Conservation (phyloP, 2,797 vertebrate species). For the Orestias chungarensis region DNA sequence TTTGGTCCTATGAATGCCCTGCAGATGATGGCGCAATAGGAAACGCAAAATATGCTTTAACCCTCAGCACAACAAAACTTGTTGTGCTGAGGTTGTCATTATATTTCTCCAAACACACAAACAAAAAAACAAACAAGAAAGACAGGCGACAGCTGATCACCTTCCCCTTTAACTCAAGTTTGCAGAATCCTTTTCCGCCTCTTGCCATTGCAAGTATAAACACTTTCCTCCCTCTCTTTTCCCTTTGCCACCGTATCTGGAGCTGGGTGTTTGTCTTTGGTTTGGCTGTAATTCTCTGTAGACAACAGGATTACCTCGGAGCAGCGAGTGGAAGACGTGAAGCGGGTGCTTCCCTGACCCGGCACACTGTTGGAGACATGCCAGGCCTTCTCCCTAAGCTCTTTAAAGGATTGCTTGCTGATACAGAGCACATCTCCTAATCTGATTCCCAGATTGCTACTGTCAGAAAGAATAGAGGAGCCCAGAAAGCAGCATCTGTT, state of each 20-base stretch:
- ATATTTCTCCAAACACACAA: background rate
- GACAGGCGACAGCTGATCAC: slow-evolving; percentile 12
- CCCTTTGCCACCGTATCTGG: slow-evolving; percentile 11
- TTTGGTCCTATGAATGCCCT: too few relatives aligned
- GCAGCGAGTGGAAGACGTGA: slow-evolving; percentile 35
- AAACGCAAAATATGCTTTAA: too few relatives aligned
- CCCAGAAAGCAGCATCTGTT: slow-evolving; percentile 58
- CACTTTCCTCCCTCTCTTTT: slow-evolving; percentile 18
- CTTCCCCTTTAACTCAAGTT: background rate
- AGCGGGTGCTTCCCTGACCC: slow-evolving; percentile 58
- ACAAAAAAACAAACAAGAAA: background rate
- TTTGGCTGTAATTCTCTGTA: slow-evolving; percentile 46
- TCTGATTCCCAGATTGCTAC: slow-evolving; percentile 70
- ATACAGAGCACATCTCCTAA: slow-evolving; percentile 55
- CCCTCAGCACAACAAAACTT: too few relatives aligned
- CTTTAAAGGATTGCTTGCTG: slow-evolving; percentile 59
- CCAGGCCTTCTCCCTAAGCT: slow-evolving; percentile 42
- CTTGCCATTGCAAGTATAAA: slow-evolving; percentile 48
- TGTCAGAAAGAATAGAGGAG: slow-evolving; percentile 63
- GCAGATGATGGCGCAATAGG: too few relatives aligned
- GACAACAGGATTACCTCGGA: slow-evolving; percentile 65
- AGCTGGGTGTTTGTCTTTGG: slow-evolving; percentile 27
- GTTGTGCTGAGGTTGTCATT: too few relatives aligned
- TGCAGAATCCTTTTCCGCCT: slow-evolving; percentile 20
- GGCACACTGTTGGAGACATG: slow-evolving; percentile 45